Evolutionary conservation across 2,797 vertebrate species (phyloP).

Genomic region (Botia almorhae): DNA sequence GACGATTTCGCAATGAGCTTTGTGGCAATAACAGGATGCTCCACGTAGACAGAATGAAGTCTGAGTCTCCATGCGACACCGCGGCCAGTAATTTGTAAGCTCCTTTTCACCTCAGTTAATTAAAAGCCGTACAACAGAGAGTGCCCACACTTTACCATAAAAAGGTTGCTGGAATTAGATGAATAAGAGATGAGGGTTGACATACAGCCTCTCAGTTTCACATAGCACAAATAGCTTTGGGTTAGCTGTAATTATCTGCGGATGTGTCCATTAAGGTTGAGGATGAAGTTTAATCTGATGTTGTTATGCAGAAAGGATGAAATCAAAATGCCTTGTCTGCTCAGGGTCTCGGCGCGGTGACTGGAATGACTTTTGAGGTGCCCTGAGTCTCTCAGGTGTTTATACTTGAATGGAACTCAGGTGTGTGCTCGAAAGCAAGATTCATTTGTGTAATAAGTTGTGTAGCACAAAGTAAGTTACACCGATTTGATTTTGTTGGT

Average conservation of each 20-base stretch:
- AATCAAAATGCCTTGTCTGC: constrained; percentile 51
- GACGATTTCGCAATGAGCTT: constrained; percentile 37
- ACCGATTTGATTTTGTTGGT: constrained; percentile 43
- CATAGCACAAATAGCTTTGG: constrained; percentile 62
- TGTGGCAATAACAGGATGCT: constrained; percentile 35
- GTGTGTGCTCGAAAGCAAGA: constrained; percentile 46
- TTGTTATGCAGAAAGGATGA: constrained; percentile 62
- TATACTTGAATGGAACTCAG: constrained; percentile 45
- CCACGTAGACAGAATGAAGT: constrained; percentile 31
- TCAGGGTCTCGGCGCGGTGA: constrained; percentile 32
- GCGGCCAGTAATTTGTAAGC: constrained; percentile 46
- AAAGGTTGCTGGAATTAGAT: constrained; percentile 57
- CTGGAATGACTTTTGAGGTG: constrained; percentile 13
- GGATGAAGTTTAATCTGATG: constrained; percentile 61
- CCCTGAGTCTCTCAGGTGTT: constrained; percentile 39
- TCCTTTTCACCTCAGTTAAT: constrained; percentile 52
- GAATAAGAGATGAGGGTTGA: constrained; percentile 59
- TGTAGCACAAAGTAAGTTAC: constrained; percentile 59
- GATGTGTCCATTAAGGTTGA: constrained; percentile 62
- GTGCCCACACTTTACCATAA: constrained; percentile 52
- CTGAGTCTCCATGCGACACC: constrained; percentile 25
- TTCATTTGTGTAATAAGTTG: constrained; percentile 62
- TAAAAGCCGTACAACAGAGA: constrained; percentile 55
- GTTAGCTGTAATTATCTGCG: constrained; percentile 64
- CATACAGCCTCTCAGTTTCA: constrained; percentile 56